phyloP scores from a whole-genome alignment of 2,113 vertebrate species.

The Cyprinus carpio region DNA sequence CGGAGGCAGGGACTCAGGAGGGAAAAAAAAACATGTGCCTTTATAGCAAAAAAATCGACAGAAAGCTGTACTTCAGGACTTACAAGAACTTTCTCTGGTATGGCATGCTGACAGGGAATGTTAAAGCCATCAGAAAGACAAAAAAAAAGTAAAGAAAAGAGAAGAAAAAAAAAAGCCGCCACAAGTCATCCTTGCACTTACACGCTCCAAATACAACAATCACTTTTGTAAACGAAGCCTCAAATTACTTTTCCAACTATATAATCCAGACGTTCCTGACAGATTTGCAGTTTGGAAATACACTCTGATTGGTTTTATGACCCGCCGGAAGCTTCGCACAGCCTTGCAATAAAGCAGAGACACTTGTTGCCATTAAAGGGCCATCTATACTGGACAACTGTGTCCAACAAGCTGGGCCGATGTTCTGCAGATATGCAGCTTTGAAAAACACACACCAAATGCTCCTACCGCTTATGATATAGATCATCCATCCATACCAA shows the following conservation, averaged over 20 bases:
- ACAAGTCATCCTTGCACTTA: constrained; percentile 57
- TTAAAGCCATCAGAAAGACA: constrained; percentile 63
- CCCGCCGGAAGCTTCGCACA: constrained; percentile 36
- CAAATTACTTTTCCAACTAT: constrained; percentile 62
- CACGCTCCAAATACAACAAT: constrained; percentile 61
- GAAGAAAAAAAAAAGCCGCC: constrained; percentile 40
- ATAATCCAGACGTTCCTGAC: constrained; percentile 39
- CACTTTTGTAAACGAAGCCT: constrained; percentile 46
- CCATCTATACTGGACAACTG: constrained; percentile 32
- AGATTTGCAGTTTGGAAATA: constrained; percentile 34
- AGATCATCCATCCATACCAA: constrained; percentile 33
- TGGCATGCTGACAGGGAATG: constrained; percentile 58
- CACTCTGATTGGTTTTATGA: constrained; percentile 32
- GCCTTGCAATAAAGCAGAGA: constrained; percentile 45
- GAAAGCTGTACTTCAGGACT: constrained; percentile 45
- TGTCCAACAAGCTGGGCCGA: constrained; percentile 2
- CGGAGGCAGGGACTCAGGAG: constrained; percentile 49
- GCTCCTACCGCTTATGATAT: neutral
- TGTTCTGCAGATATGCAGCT: neutral
- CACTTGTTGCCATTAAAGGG: constrained; percentile 55
- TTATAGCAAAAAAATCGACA: constrained; percentile 63
- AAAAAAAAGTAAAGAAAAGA: neutral
- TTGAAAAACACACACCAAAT: constrained; percentile 1
- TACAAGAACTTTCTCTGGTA: constrained; percentile 53
- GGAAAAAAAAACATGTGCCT: constrained; percentile 66